Evolutionary conservation across 2,113 vertebrate species (phyloP), one percentile per base, ranked within the genome.

Genomic region (Pluvialis apricaria): DNA sequence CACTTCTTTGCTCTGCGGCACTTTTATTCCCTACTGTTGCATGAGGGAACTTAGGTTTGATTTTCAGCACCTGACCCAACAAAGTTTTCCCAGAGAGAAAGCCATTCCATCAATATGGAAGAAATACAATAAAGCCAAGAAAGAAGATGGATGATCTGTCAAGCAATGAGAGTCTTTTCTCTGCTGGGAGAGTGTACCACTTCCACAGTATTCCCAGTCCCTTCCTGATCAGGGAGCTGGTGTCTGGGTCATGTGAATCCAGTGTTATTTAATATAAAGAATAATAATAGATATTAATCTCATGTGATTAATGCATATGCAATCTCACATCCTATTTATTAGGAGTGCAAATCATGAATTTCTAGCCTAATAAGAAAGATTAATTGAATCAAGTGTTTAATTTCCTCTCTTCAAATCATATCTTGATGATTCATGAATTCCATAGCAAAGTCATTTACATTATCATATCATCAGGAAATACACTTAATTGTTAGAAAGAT

Each of bases 301-400:
- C 65, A 64, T 80, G 94, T 94, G 97, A 87, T 84, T 97, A 97
- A 97, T 97, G 92, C 92, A 86, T 66, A 92, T 91, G 76, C 64
- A 96, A 94, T 95, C 73, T 96, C 90, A 65, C 64, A 65, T 94
- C 92, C 52, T 94, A 83, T 93, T 95, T 94, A 96, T 97, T 95
- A 96, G 70, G 90, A 96, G 86, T 81, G 66, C 60, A 92, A 96
- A 96, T 96, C 79, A 84, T 94, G 69, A 94, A 94, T 97, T 97
- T 93, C 62, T 93, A 87, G 61, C 81, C 79, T 94, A 94, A 81
- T 88, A 97, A 75, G 88, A 95, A 97, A 97, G 95, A 97, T 96
- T 96, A 98, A 87, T 95, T 97, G 96, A 96, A 97, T 89, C 94
- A 95, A 95, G 91, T 95, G 79, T 97, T 97, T 96, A 92, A 96